Evolutionary conservation across 1,140 invertebrate species (phyloP).

Genomic region (Whitmania pigra): DNA sequence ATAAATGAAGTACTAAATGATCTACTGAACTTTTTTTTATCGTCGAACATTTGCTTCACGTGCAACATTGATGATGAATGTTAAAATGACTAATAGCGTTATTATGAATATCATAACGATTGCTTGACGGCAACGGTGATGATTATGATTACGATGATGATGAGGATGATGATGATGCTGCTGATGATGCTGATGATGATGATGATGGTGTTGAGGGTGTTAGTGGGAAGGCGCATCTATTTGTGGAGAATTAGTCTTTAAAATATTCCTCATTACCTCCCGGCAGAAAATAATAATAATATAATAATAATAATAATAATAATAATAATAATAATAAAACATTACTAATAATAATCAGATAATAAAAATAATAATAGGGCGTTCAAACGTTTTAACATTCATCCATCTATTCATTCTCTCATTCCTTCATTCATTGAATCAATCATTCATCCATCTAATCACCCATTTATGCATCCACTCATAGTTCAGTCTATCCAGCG

Average conservation of each 20-base stretch:
- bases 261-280: no score
- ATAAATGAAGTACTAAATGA: no score
- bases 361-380: neutral
- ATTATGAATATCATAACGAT: no score
- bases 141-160: neutral
- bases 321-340: neutral
- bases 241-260: no score
- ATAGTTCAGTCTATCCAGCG: neutral
- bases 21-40: no score
- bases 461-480: neutral
- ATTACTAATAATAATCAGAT: neutral
- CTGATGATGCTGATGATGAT: neutral
- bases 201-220: neutral
- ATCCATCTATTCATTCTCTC: neutral
- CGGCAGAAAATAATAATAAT: neutral
- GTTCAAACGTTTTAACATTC: neutral
- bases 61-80: no score
- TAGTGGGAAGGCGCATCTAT: neutral
- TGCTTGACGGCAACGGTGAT: neutral
- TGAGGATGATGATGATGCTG: neutral
- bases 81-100: no score
- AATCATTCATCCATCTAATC: neutral
- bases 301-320: neutral
- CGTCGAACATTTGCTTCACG: no score
- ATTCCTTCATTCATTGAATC: neutral